Evolutionary conservation across 1,140 invertebrate genomes (phyloP), one percentile per base, ranked within the genome.

Genomic region (Lerema accius): DNA sequence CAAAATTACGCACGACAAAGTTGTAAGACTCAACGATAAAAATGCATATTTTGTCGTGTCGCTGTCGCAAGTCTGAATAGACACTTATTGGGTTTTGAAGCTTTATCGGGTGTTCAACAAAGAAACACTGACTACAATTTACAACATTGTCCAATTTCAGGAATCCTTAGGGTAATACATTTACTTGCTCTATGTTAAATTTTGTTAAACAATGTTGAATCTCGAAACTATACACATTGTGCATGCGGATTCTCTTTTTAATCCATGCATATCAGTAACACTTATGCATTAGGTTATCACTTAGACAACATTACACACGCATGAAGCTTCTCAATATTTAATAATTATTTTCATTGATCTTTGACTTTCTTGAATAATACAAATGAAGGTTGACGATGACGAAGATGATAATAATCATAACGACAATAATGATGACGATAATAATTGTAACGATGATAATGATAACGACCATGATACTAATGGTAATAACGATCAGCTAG

Each of bases 61-160:
- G n/a, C n/a, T n/a, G n/a, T n/a, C n/a, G n/a, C n/a, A n/a, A n/a
- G n/a, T n/a, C n/a, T n/a, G n/a, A n/a, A n/a, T n/a, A n/a, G n/a
- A n/a, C n/a, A n/a, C 28, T 32, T 32, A 32, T 7, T 32, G 28
- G 6, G 6, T 2, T 23, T 32, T 32, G 4, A 7, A 32, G 4
- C 28, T 13, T 35, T 42, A 23, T 49, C 19, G 15, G 35, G 13
- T 42, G n/a, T 17, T 9, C 61, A 62, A 45, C 11, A 40, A 58
- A 32, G 55, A 45, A 48, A 70, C 51, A 76, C 71, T 71, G 50
- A 67, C 82, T 78, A 82, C 71, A 71, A 42, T 63, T 83, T 78
- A 82, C 71, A 71, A 42, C 62, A 45, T 51, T 72, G 43, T 82
- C 72, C 80, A 66, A 69, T 77, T 83, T 70, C 81, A 82, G 78